phyloP scores from a whole-genome alignment of 1,140 invertebrate species.

The Hylaeus anthracinus region DNA sequence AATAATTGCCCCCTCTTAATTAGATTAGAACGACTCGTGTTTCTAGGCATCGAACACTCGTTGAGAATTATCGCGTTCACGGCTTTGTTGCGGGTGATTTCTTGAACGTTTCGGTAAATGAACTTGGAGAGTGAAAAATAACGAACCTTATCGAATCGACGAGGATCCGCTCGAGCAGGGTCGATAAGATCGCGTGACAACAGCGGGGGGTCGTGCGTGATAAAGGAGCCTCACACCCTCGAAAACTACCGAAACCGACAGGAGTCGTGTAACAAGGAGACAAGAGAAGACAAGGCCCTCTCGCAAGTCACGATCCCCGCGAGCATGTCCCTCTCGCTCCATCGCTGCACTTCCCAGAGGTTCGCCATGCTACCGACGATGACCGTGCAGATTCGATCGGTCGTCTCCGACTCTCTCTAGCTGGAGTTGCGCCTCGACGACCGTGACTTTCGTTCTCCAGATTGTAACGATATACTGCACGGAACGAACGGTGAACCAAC shows the following conservation, averaged over 20 bases:
- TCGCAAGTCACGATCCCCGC: conserved; percentile 65
- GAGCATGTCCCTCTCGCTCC: conserved; percentile 27
- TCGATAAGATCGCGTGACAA: conserved; percentile 73
- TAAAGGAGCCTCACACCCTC: conserved; percentile 59
- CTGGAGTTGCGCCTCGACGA: conserved; percentile 25
- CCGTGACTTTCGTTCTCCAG: conserved; percentile 65
- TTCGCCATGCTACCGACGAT: conserved; percentile 69
- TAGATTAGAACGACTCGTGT: too few species aligned
- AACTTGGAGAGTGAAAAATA: too few species aligned
- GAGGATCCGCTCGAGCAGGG: conserved; percentile 1
- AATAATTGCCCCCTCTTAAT: conserved; percentile 25
- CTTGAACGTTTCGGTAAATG: background rate
- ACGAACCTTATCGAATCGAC: background rate
- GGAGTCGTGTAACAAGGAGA: conserved; percentile 63
- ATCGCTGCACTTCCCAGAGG: background rate
- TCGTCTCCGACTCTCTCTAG: background rate
- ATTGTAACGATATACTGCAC: conserved; percentile 60
- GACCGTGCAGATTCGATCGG: conserved; percentile 62
- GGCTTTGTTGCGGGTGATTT: background rate
- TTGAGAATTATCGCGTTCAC: too few species aligned
- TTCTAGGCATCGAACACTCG: too few species aligned
- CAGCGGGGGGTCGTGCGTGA: conserved; percentile 65
- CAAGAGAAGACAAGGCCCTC: conserved; percentile 53
- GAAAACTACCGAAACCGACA: conserved; percentile 64
- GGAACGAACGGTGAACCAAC: conserved; percentile 46